Percentiles rank a stretch among this genome's conserved stretches.
Conservation (phyloP, 2,113 vertebrate genomes). For the Bos javanicus region DNA sequence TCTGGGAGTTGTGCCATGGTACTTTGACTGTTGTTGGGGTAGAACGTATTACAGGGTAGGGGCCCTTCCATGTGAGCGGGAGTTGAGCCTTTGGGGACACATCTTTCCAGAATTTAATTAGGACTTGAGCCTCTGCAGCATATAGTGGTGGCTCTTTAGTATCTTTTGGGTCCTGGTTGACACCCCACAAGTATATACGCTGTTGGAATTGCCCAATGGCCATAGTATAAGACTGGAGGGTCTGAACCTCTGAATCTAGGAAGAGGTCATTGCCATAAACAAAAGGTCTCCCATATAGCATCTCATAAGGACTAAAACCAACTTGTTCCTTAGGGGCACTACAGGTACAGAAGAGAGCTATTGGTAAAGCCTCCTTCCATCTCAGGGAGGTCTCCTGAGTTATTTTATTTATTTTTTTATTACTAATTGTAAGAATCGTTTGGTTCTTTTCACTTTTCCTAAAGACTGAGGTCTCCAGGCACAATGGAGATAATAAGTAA, state of each 20-base stretch:
- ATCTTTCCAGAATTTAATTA: background rate
- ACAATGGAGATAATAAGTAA: background rate
- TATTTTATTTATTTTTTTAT: background rate
- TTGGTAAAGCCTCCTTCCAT: background rate
- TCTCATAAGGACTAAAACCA: background rate
- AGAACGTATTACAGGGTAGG: background rate
- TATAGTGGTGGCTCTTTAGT: background rate
- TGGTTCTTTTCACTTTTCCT: background rate
- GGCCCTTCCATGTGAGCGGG: background rate
- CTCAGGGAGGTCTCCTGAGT: background rate
- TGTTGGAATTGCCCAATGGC: background rate
- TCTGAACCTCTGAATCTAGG: background rate
- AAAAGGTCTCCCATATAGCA: background rate
- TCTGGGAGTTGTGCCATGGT: background rate
- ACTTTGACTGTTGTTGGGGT: background rate
- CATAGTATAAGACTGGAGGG: background rate
- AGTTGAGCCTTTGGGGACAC: background rate
- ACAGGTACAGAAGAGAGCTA: background rate
- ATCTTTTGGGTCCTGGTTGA: background rate
- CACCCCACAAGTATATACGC: accelerated
- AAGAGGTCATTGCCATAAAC: background rate
- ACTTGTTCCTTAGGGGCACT: background rate
- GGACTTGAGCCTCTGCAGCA: background rate
- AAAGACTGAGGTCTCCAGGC: background rate
- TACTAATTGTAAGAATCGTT: background rate